Evolutionary conservation across 2,113 vertebrate genomes (phyloP).

Genomic region (Peromyscus leucopus): DNA sequence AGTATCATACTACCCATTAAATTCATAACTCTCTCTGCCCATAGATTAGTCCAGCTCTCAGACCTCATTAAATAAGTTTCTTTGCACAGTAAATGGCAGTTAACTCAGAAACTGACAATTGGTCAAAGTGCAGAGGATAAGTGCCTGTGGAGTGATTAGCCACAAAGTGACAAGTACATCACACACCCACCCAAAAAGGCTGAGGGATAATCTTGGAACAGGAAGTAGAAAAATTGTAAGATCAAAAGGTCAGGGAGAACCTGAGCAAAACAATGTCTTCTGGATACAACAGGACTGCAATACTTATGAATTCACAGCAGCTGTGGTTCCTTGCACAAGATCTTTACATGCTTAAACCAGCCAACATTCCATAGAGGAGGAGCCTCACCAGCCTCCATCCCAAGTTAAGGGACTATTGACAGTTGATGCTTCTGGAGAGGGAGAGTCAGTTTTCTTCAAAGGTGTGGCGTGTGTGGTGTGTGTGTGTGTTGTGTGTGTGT

Average conservation of each 20-base stretch:
- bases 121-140: background rate
- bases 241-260: background rate
- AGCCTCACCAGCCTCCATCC: background rate
- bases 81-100: background rate
- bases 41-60: background rate
- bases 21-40: background rate
- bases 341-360: background rate
- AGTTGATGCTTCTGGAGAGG: background rate
- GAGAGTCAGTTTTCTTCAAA: background rate
- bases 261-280: background rate
- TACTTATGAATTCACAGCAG: background rate
- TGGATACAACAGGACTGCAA: background rate
- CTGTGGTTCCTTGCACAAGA: background rate
- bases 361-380: background rate
- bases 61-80: background rate
- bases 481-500: background rate
- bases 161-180: background rate
- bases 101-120: background rate
- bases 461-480: background rate
- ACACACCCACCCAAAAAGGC: background rate
- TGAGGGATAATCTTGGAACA: background rate
- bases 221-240: background rate
- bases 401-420: background rate
- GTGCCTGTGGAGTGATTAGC: background rate
- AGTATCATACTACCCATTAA: background rate